These are phyloP conservation scores for Drosophila buzzatii DNA, from an alignment of 2,888 invertebrate genomes.

Conservation along the genomic window DNA sequence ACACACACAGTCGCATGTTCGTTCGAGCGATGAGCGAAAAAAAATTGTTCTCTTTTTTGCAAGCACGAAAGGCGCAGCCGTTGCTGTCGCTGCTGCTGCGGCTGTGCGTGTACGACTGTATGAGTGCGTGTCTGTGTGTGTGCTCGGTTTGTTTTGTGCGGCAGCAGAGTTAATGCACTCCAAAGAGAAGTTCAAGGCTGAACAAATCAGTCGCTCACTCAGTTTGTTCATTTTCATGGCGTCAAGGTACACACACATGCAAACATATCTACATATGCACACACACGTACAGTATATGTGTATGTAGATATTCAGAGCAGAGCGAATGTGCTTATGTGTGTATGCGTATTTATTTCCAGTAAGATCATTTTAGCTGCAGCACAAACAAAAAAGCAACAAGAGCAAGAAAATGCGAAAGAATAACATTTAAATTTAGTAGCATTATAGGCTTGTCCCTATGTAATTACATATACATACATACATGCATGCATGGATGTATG, in stretches of 20 bases:
- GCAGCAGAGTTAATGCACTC: conserved; percentile 84
- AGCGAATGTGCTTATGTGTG: conserved; percentile 4
- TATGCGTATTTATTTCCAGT: conserved; percentile 51
- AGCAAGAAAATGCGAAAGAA: conserved; percentile 35
- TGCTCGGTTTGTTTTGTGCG: conserved; percentile 48
- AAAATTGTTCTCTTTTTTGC: conserved; percentile 49
- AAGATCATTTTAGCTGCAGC: conserved; percentile 64
- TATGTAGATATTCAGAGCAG: conserved; percentile 20
- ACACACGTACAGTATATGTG: conserved; percentile 1
- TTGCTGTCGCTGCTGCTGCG: conserved; percentile 21
- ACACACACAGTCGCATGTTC: conserved; percentile 14
- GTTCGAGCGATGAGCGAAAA: conserved; percentile 14
- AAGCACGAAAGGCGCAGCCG: conserved; percentile 31
- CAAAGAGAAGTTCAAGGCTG: conserved; percentile 85
- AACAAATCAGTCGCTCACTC: conserved; percentile 82
- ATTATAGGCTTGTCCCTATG: conserved; percentile 35
- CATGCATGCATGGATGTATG: too few species aligned
- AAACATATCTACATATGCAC: conserved; percentile 9
- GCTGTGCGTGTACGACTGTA: conserved; percentile 18
- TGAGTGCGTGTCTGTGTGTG: conserved; percentile 2
- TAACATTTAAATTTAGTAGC: conserved; percentile 46
- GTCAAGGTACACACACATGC: conserved; percentile 37
- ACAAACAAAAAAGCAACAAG: conserved; percentile 26
- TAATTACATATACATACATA: background rate
- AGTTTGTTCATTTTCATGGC: conserved; percentile 55